Conservation (phyloP, 2,113 vertebrate genomes). For the Gadus chalcogrammus region DNA sequence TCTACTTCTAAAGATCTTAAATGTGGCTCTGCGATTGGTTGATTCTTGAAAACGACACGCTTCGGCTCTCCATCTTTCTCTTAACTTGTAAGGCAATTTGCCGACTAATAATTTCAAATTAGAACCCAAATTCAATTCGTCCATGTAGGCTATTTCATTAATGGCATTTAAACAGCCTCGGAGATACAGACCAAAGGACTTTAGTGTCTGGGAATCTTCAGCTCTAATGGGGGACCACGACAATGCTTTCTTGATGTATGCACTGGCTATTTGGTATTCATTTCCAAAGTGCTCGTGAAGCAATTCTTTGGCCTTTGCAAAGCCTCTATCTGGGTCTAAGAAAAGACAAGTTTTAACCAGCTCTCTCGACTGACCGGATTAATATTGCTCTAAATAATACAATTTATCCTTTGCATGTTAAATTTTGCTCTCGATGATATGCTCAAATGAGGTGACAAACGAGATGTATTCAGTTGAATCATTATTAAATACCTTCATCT, state of each 20-base stretch:
- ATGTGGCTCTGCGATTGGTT: background rate
- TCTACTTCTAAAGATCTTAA: background rate
- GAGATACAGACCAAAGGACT: background rate
- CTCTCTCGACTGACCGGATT: too few species aligned
- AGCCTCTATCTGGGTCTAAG: too few species aligned
- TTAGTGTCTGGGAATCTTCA: background rate
- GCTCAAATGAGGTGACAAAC: conserved; percentile 13
- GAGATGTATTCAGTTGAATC: conserved; percentile 13
- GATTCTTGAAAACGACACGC: background rate
- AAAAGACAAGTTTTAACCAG: too few species aligned
- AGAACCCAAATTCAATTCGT: background rate
- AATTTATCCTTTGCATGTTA: conserved; percentile 8
- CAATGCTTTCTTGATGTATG: background rate
- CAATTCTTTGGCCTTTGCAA: background rate
- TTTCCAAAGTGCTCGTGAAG: conserved; percentile 1
- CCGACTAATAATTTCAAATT: background rate
- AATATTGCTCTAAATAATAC: conserved; percentile 5
- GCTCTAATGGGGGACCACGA: background rate
- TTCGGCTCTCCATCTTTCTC: background rate
- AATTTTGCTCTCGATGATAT: conserved; percentile 13
- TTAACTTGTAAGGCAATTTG: conserved; percentile 3
- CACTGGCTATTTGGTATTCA: background rate
- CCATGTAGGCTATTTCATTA: background rate
- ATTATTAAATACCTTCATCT: conserved; percentile 17
- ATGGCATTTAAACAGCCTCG: background rate